Base-by-base conservation (phyloP, 2,888 invertebrate species). In the Therioaphis trifolii region DNA sequence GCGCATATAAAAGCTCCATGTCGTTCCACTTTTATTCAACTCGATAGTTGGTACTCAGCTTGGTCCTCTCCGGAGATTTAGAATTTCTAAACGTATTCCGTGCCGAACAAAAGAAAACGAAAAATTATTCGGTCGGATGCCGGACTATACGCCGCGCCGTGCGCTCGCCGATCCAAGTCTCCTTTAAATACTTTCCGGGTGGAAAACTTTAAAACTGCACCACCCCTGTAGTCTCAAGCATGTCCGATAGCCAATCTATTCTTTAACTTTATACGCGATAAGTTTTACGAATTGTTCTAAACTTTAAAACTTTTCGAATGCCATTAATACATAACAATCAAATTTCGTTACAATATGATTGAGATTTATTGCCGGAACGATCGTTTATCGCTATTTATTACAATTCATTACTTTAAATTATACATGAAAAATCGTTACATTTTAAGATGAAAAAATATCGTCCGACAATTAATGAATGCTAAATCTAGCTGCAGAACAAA, bases 11-110 rank as follows among this genome's bases (percentile, higher is more conserved):
- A 76, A 76, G 61, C 75, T 76, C 61, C 61, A 76, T 43, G 75
- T 76, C 27, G 61, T 76, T 76, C 61, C 27, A 76, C 75, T 76
- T 72, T 76, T 76, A 61, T 76, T 46, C 61, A 76, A 61, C 75
- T 35, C 58, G 35, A 35, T 35, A 35, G 35, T n/a, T 7, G 35
- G 35, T 5, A 24, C 40, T 7, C 58, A 40, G 58, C 61, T 74
- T 43, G 14, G 15, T 27, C 43, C 75, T 76, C 61, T 61, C 61
- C 43, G n/a, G 61, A 61, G 75, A 75, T 58, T 35, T 43, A 46
- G 46, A 46, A 76, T 76, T 12, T 61, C 61, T 75, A 58, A 75
- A 58, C 43, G 75, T 35, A 52, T 61, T n/a, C 18, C 75, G 18
- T 52, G 24, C 4, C 27, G 61, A 61, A 76, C 61, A 76, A 75